These are phyloP conservation scores for Operophtera brumata DNA, from an alignment of 2,888 invertebrate species.

Conservation along the genomic window DNA sequence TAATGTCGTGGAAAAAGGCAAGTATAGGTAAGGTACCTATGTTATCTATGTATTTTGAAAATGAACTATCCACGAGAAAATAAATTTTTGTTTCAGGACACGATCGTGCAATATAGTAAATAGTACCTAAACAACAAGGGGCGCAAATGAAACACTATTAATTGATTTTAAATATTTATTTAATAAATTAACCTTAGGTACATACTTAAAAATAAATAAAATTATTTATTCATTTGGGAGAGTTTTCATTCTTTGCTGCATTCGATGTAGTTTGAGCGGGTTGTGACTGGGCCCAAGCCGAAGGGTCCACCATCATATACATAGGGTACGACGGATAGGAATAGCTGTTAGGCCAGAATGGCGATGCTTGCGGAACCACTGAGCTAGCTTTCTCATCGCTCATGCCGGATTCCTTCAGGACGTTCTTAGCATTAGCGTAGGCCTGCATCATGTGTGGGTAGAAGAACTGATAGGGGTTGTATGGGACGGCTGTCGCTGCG, in stretches of 20 bases:
- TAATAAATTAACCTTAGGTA: conserved; percentile 9
- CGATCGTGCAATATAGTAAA: too few relatives aligned
- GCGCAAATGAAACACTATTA: too few relatives aligned
- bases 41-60: too few relatives aligned
- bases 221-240: conserved; percentile 9
- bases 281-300: conserved; percentile 55
- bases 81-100: too few relatives aligned
- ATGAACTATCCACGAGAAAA: too few relatives aligned
- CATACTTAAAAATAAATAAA: conserved; percentile 13
- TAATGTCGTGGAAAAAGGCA: too few relatives aligned
- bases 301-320: conserved; percentile 68
- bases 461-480: conserved; percentile 58
- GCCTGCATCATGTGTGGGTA: conserved; percentile 69
- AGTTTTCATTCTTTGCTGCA: conserved; percentile 29
- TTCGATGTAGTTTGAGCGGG: conserved; percentile 39
- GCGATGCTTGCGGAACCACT: conserved; percentile 43
- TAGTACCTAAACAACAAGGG: too few relatives aligned
- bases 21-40: not conserved
- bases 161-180: not conserved
- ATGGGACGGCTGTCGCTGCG: conserved; percentile 37
- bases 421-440: conserved; percentile 56
- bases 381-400: conserved; percentile 50
- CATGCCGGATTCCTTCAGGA: conserved; percentile 53
- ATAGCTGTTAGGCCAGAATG: conserved; percentile 49
- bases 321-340: conserved; percentile 59